Evolutionary conservation across 2,113 vertebrate genomes (phyloP).

Genomic region (Mirounga angustirostris): DNA sequence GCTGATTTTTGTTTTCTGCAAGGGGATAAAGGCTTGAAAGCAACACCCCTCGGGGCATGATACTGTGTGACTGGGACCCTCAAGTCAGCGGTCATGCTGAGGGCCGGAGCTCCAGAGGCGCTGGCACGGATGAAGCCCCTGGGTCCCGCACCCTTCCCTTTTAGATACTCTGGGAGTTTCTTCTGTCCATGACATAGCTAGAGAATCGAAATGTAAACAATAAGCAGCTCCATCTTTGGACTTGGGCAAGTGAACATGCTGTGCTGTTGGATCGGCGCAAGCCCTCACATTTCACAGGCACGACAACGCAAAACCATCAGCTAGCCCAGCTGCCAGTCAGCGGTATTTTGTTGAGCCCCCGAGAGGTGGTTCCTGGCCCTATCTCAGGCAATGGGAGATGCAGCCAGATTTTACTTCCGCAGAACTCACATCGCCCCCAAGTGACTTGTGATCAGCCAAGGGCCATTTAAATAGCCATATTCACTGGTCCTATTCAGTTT

Average conservation of each 20-base stretch:
- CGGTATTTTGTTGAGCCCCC: neutral
- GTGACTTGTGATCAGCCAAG: conserved; percentile 61
- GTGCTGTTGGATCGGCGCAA: conserved; percentile 30
- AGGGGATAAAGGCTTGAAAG: conserved; percentile 75
- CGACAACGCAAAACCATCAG: neutral
- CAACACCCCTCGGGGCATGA: conserved; percentile 57
- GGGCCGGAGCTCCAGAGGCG: conserved; percentile 12
- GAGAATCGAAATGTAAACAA: conserved; percentile 65
- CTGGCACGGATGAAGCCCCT: conserved; percentile 39
- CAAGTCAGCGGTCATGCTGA: conserved; percentile 62
- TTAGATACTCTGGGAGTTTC: conserved; percentile 53
- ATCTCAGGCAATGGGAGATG: neutral
- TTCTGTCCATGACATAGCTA: conserved; percentile 49
- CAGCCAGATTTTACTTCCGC: conserved; percentile 52
- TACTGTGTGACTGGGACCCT: conserved; percentile 76
- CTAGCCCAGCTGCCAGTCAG: neutral
- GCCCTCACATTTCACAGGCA: conserved; percentile 28
- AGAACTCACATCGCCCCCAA: conserved; percentile 67
- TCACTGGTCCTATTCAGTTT: neutral
- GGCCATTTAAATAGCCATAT: conserved; percentile 3
- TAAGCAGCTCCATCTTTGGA: conserved; percentile 6
- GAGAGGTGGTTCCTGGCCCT: neutral
- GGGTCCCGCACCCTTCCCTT: neutral
- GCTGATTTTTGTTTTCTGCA: conserved; percentile 79
- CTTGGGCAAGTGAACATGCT: conserved; percentile 2